These are phyloP conservation scores for Pristiophorus japonicus DNA, from an alignment of 2,113 vertebrate species.

Conservation along the genomic window DNA sequence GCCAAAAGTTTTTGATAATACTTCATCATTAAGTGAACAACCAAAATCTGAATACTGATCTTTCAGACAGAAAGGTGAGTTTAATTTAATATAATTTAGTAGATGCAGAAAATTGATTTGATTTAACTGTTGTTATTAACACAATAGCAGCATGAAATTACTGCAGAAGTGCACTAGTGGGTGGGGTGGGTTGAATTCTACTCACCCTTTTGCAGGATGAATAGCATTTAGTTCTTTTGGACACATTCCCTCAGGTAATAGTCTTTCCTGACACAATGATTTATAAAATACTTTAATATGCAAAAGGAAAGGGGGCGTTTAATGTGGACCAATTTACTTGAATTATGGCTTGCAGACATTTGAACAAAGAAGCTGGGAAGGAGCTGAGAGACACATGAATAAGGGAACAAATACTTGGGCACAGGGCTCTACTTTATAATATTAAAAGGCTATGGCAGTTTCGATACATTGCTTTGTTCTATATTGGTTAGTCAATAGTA, in stretches of 20 bases:
- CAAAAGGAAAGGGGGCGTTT: slow-evolving; percentile 10
- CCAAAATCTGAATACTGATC: not conserved
- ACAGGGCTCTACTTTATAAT: not conserved
- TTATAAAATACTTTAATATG: slow-evolving; percentile 18
- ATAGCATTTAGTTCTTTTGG: slow-evolving; percentile 19
- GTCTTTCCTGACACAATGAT: slow-evolving; percentile 3
- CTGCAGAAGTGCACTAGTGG: not conserved
- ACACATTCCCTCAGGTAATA: not conserved
- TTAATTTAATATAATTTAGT: not conserved
- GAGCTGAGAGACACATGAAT: not conserved
- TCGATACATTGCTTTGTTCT: not conserved
- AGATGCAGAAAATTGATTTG: not conserved
- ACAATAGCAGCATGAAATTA: not conserved
- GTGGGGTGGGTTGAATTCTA: not conserved
- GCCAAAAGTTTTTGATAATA: not conserved
- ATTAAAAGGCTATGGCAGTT: not conserved
- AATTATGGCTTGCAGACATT: slow-evolving; percentile 31
- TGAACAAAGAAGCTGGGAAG: slow-evolving; percentile 11
- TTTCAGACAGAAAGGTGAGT: not conserved
- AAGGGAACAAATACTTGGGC: not conserved
- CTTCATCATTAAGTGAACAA: not conserved
- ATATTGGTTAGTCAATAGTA: not conserved
- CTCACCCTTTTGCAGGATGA: not conserved
- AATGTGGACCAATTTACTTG: slow-evolving; percentile 25
- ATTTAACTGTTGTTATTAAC: not conserved